phyloP scores from a whole-genome alignment of 2,113 vertebrate species.

The Donacobius atricapilla region DNA sequence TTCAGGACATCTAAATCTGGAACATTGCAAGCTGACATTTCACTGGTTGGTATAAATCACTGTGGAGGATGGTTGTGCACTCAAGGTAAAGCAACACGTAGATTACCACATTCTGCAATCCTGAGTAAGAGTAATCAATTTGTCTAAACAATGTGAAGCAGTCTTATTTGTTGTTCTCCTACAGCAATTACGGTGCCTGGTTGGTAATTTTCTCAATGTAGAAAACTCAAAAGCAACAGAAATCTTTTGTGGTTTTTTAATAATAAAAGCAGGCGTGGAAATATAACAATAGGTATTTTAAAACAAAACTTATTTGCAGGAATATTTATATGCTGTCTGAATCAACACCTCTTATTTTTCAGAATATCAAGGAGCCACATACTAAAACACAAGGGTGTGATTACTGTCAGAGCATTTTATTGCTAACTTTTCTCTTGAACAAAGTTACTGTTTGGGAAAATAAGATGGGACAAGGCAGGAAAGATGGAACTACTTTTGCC shows the following conservation, averaged over 20 bases:
- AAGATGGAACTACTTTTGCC: not conserved
- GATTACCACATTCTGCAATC: conserved; percentile 55
- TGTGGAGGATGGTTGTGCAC: conserved; percentile 5
- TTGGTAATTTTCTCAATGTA: conserved; percentile 46
- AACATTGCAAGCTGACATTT: conserved; percentile 27
- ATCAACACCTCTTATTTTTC: conserved; percentile 26
- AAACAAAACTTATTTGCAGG: not conserved
- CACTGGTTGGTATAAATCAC: conserved; percentile 35
- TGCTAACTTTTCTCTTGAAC: not conserved
- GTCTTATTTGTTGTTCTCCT: conserved; percentile 30
- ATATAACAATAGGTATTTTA: conserved; percentile 14
- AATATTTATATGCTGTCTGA: not conserved
- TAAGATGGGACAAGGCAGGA: not conserved
- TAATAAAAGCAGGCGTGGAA: conserved; percentile 4
- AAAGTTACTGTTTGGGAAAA: conserved; percentile 21
- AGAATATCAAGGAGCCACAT: not conserved
- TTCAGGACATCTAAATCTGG: conserved; percentile 1
- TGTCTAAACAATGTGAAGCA: conserved; percentile 60
- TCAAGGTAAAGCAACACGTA: conserved; percentile 42
- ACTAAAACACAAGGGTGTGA: not conserved
- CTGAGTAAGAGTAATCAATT: conserved; percentile 49
- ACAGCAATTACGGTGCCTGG: conserved; percentile 42
- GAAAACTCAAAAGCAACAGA: conserved; percentile 11
- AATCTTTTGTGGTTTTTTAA: not conserved
- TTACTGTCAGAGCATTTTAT: not conserved